Percentiles rank a stretch among this genome's conserved stretches.
Conservation (phyloP, 2,888 invertebrate genomes). For the Hymenopus coronatus region DNA sequence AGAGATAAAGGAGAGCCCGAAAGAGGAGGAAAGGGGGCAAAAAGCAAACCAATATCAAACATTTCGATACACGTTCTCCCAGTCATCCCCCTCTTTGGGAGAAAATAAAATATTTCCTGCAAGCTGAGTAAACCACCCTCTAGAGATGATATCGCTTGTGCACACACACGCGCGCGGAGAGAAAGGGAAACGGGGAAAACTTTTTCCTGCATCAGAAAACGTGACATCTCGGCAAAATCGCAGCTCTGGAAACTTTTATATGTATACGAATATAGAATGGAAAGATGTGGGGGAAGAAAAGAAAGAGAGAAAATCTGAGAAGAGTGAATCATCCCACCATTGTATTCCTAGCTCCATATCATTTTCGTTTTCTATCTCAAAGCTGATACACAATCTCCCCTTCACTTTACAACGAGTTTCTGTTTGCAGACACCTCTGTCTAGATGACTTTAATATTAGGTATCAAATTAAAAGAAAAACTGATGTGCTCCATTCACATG, state of each 20-base stretch:
- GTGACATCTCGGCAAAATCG: slow-evolving; percentile 33
- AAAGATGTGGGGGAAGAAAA: neutral
- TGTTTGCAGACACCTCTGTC: neutral
- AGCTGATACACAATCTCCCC: neutral
- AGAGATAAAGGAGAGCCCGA: neutral
- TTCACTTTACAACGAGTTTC: neutral
- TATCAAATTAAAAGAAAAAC: neutral
- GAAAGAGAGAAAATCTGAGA: slow-evolving; percentile 6
- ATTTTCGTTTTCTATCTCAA: slow-evolving; percentile 5
- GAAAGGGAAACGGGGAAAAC: neutral
- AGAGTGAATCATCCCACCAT: slow-evolving; percentile 8
- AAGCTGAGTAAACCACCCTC: neutral
- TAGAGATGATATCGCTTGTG: slow-evolving; percentile 13
- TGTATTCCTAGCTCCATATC: slow-evolving; percentile 20
- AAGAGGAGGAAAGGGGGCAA: neutral
- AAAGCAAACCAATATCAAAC: slow-evolving; percentile 2
- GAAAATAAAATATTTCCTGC: slow-evolving; percentile 20
- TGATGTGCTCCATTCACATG: too few relatives aligned
- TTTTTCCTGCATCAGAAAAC: slow-evolving; percentile 22
- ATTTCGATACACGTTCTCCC: slow-evolving; percentile 18
- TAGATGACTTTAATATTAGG: neutral
- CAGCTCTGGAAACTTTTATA: slow-evolving; percentile 25
- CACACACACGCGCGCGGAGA: neutral
- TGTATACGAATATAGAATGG: neutral
- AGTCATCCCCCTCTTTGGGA: neutral